Evolutionary conservation across 2,888 invertebrate genomes (phyloP).

Genomic region (Agrochola lychnidis): DNA sequence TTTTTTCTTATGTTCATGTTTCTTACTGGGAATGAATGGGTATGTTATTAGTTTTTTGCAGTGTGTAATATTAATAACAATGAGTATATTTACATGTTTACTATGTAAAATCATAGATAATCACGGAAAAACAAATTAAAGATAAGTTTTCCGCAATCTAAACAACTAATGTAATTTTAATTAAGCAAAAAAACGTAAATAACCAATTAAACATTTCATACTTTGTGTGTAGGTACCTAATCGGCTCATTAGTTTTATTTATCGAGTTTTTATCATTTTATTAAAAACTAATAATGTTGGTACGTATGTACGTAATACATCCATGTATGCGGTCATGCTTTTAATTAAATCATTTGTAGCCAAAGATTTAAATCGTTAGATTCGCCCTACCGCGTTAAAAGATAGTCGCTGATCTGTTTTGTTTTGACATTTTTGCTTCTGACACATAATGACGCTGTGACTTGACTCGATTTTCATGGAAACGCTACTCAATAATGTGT

Average conservation of each 20-base stretch:
- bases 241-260: conserved; percentile 14
- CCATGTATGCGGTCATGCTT: background rate
- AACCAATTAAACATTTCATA: conserved; percentile 7
- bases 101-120: background rate
- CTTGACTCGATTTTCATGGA: background rate
- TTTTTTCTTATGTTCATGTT: too few species aligned
- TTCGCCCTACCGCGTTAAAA: background rate
- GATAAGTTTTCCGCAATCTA: background rate
- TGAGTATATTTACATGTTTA: background rate
- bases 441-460: background rate
- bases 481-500: background rate
- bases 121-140: background rate
- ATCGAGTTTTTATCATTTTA: background rate
- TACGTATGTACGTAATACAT: too few species aligned
- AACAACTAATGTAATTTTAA: background rate
- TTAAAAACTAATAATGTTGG: background rate
- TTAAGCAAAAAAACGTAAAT: conserved; percentile 11
- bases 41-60: background rate
- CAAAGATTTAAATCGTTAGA: background rate
- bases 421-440: background rate
- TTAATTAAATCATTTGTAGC: background rate
- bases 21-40: too few species aligned
- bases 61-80: too few species aligned
- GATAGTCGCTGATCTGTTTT: background rate
- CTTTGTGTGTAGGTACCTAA: conserved; percentile 5